Percentiles rank a stretch among this genome's conserved stretches.
Conservation (phyloP, 2,797 vertebrate genomes). For the Discoglossus pictus region DNA sequence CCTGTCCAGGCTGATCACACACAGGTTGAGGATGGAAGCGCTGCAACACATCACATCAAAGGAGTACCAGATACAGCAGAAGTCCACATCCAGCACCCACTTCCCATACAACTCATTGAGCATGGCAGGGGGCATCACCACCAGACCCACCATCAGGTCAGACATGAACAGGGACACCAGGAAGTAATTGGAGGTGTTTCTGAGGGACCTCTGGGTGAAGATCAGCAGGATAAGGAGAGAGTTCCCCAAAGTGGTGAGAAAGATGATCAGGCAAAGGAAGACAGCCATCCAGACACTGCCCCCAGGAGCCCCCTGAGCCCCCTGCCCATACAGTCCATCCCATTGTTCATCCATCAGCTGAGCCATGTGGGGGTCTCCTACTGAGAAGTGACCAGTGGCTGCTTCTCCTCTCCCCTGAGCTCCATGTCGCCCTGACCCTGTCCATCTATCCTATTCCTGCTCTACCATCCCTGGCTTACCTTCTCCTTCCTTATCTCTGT, state of each 20-base stretch:
- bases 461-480: neutral
- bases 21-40: conserved; percentile 96
- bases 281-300: conserved; percentile 86
- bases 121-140: conserved; percentile 98
- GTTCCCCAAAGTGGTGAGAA: conserved; percentile 85
- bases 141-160: conserved; percentile 94
- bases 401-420: neutral
- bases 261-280: conserved; percentile 85
- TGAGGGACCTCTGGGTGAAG: conserved; percentile 87
- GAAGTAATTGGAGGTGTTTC: conserved; percentile 96
- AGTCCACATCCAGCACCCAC: conserved; percentile 84
- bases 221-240: conserved; percentile 87
- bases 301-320: conserved; percentile 51
- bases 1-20: conserved; percentile 94
- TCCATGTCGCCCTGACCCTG: neutral
- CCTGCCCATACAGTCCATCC: conserved; percentile 49
- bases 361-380: conserved; percentile 18
- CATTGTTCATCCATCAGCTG: conserved; percentile 59
- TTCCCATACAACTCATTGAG: conserved; percentile 87
- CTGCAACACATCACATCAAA: conserved; percentile 98
- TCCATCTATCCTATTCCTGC: conserved; percentile 19
- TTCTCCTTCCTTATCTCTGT: neutral
- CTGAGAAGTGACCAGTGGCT: conserved; percentile 1
- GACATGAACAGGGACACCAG: conserved; percentile 95
- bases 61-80: conserved; percentile 92